Base-by-base conservation (phyloP, 2,888 invertebrate species). In the Drosophila aldrichi region DNA sequence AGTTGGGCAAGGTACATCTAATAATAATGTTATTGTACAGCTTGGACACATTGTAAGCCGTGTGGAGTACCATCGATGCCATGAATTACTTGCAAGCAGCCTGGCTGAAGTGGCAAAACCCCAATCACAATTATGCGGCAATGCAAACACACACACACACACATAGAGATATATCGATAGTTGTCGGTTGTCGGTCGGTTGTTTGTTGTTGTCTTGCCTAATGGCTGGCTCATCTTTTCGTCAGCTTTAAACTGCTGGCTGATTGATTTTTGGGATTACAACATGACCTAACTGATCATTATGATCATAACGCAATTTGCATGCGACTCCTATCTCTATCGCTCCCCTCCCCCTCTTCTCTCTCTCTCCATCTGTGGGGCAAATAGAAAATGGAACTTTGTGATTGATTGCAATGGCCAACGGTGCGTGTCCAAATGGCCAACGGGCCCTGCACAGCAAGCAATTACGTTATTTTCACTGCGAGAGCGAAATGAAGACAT, bases 401-500 rank as follows among this genome's bases (percentile, higher is more conserved):
- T 84, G 84, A 84, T 88, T 84, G 84, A 84, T 84, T 80, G 87
- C 83, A 74, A 74, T 80, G 69, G 68, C 60, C 84, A 82, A 63
- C 89, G 78, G 77, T 88, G 84, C 89, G 84, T 84, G 76, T 70
- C 89, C 78, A 73, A 85, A 74, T 76, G 74, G 71, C 69, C 86
- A 66, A 60, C 52, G 61, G 61, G 69, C 79, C 63, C 71, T 62
- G 71, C 69, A 64, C 67, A 57, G 51, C 71, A 43, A 70, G 73
- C 84, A 84, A 88, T 86, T 81, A 88, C 75, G 67, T 61, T 85
- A 69, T 80, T 73, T 79, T 85, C 81, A 68, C 72, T 86, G 79
- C 74, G 69, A 78, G 71, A 84, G 89, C 83, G 70, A 83, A 89
- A 88, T 80, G 76, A 88, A 88, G 89, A 88, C 89, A 84, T 84